phyloP scores from a whole-genome alignment of 2,113 vertebrate genomes.

The Vicugna pacos region DNA sequence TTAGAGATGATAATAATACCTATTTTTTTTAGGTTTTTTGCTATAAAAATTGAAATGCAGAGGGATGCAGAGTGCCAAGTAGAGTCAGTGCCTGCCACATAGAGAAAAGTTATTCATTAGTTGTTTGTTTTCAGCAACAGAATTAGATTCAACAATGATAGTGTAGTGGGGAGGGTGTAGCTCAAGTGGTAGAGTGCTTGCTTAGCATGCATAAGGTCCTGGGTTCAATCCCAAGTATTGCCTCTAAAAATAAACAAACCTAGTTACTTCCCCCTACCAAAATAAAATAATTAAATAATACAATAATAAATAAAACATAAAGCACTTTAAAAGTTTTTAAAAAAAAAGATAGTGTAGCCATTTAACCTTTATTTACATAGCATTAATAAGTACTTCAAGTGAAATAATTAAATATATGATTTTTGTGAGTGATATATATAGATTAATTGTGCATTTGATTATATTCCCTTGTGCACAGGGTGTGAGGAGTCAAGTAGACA shows the following conservation, averaged over 20 bases:
- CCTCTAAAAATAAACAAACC: too few relatives aligned
- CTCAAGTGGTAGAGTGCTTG: too few relatives aligned
- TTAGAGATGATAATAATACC: neutral
- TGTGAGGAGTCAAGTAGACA: neutral
- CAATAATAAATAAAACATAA: too few relatives aligned
- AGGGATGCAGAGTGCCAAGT: neutral
- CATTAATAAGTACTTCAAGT: neutral
- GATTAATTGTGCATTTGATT: neutral
- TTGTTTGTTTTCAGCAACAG: neutral
- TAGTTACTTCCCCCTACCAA: too few relatives aligned
- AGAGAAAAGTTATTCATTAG: neutral
- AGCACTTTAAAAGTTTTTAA: too few relatives aligned
- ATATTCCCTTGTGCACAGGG: neutral
- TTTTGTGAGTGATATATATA: neutral
- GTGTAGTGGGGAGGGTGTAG: neutral
- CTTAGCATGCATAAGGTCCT: too few relatives aligned
- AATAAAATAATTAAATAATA: too few relatives aligned
- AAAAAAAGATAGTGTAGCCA: neutral
- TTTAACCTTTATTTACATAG: conserved; percentile 1
- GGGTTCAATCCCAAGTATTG: too few relatives aligned
- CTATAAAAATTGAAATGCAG: conserved; percentile 12
- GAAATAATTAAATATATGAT: conserved; percentile 20
- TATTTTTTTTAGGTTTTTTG: neutral
- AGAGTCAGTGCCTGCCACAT: neutral
- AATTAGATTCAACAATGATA: neutral